Base-by-base conservation (phyloP, 2,113 vertebrate genomes). In the Psittacus erithacus region DNA sequence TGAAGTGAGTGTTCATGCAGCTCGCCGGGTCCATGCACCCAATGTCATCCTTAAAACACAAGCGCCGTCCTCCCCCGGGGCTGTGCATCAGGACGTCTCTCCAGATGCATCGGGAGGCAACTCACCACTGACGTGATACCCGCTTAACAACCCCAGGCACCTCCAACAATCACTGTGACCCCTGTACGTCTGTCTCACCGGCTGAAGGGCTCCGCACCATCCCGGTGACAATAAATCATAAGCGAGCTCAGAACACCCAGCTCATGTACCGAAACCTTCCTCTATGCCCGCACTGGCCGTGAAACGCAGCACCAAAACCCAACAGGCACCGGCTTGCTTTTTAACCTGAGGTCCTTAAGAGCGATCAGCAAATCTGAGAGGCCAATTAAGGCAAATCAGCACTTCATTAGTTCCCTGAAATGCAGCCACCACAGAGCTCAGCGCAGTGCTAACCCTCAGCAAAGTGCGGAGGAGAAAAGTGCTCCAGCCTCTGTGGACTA, bases 391-490 rank as follows among this genome's bases (percentile, higher is more conserved):
- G 92, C 47, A 92, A 95, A 93, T 91, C 94, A 89, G 92, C 91
- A 29, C 93, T 96, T 96, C 94, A 87, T 95, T 93, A 93, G 57
- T 47, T 76, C 47, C 86, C 94, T 93, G 94, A 94, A 95, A 95
- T 5, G 91, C 87, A 89, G 89, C 43, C 86, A 38, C 73, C 0
- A 1, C 57, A 27, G 81, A 38, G 93, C 86, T 57, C 74, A n/a
- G 89, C 89, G 11, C 43, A 4, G 75, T 0, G 39, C 39, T 75
- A 50, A 50, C 67, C 55, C 38, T 29, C 13, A 38, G 67, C 1
- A 0, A 33, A 84, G 75, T 0, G 12, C 2, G 0, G 41, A 46
- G 82, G 13, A 47, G 59, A 17, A 57, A 50, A 95, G 12, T 3
- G 2, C n/a, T 23, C 41, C 68, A 8, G 41, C 3, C 38, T 0